These are phyloP conservation scores for Chaetops frenatus DNA, from an alignment of 2,113 vertebrate species.

Conservation along the genomic window DNA sequence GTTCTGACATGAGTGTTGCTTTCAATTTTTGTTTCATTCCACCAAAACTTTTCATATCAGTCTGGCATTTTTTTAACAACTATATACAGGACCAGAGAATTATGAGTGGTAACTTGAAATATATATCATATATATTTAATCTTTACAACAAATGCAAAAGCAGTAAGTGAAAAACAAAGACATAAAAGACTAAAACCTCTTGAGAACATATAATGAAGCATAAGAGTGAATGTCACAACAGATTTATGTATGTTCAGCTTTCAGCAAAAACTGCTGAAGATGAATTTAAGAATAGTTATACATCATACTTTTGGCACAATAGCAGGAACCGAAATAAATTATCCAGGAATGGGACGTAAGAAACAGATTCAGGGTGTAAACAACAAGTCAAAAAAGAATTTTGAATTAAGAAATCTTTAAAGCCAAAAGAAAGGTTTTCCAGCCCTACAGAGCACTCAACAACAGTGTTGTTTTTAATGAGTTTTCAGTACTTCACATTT, in stretches of 20 bases:
- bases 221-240: constrained; percentile 37
- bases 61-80: background rate
- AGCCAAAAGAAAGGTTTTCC: background rate
- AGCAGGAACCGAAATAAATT: constrained; percentile 42
- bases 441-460: background rate
- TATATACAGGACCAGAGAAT: background rate
- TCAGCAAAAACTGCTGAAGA: constrained; percentile 38
- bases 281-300: constrained; percentile 38
- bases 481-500: background rate
- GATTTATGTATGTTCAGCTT: constrained; percentile 37
- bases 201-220: background rate
- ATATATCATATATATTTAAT: constrained; percentile 14
- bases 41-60: background rate
- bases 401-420: background rate
- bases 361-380: constrained; percentile 26
- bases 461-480: background rate
- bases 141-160: constrained; percentile 10
- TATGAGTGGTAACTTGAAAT: background rate
- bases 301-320: constrained; percentile 24
- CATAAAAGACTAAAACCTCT: constrained; percentile 34
- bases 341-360: constrained; percentile 1
- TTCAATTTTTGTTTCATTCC: background rate
- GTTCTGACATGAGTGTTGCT: background rate
- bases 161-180: constrained; percentile 41
- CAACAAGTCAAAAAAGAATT: background rate